Evolutionary conservation across 2,797 vertebrate species (phyloP).

Genomic region (Masticophis lateralis): DNA sequence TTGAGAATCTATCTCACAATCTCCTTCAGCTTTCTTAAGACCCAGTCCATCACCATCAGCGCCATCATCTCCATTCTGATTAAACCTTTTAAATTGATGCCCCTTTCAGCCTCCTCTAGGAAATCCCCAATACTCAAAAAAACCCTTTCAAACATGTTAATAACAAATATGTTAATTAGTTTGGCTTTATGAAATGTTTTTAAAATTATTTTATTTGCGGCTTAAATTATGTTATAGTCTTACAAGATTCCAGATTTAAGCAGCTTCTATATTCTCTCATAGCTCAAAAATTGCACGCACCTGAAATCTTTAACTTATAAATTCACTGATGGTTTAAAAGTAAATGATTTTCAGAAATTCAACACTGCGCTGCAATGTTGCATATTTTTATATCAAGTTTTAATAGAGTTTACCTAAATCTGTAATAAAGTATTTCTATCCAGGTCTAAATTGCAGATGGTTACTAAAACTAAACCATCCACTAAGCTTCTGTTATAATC

Average conservation of each 20-base stretch:
- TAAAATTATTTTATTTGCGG: background rate
- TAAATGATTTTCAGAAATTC: background rate
- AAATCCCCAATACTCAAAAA: background rate
- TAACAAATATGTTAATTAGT: background rate
- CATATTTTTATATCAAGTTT: background rate
- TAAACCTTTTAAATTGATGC: too few relatives aligned
- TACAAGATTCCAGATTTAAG: background rate
- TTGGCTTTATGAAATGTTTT: background rate
- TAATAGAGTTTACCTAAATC: background rate
- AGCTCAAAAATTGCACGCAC: background rate
- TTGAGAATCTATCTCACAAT: too few relatives aligned
- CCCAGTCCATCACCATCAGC: too few relatives aligned
- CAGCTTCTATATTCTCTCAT: background rate
- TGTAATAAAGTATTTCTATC: background rate
- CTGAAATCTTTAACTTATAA: background rate
- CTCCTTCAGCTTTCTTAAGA: too few relatives aligned
- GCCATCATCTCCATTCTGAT: too few relatives aligned
- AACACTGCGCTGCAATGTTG: background rate
- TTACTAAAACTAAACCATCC: background rate
- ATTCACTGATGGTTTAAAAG: background rate
- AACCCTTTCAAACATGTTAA: background rate
- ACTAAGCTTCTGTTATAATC: background rate
- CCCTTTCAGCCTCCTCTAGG: too few relatives aligned
- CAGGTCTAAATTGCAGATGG: background rate
- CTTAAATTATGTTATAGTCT: background rate